Evolutionary conservation across 2,113 vertebrate genomes (phyloP).

Genomic region (Falco punctatus): DNA sequence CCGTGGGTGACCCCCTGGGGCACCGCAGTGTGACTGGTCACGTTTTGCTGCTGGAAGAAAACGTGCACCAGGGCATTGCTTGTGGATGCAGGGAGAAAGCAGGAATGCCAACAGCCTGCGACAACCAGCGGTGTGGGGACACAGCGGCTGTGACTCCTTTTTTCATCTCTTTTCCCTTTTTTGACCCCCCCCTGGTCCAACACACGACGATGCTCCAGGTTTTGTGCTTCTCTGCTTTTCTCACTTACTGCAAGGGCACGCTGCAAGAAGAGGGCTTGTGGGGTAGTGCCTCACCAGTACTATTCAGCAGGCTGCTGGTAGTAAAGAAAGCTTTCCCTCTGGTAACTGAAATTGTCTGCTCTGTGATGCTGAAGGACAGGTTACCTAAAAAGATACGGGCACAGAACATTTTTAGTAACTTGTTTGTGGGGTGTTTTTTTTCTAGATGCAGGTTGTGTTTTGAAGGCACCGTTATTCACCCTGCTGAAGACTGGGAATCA

Average conservation of each 20-base stretch:
- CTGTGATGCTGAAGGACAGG: not conserved
- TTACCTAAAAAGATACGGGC: not conserved
- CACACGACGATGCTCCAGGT: fast-evolving
- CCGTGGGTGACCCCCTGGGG: not conserved
- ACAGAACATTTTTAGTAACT: not conserved
- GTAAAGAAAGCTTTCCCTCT: not conserved
- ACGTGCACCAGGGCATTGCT: not conserved
- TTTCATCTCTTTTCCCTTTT: not conserved
- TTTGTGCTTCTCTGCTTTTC: not conserved
- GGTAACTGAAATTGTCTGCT: not conserved
- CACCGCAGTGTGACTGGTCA: not conserved
- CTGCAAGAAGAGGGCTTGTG: not conserved
- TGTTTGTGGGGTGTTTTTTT: fast-evolving
- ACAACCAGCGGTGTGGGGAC: fast-evolving
- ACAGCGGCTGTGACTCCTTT: not conserved
- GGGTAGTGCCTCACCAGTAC: not conserved
- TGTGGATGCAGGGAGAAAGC: not conserved
- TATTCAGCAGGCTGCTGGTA: not conserved
- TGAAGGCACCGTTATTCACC: not conserved
- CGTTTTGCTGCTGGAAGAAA: not conserved
- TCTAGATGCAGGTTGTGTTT: not conserved
- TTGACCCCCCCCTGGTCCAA: not conserved
- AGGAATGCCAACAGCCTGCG: not conserved
- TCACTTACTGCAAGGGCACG: not conserved
- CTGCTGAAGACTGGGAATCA: not conserved